A percentile compares a stretch with the other conserved stretches of the same genome.
These are phyloP conservation scores for Limnephilus rhombicus DNA, from an alignment of 2,888 invertebrate species.

Conservation along the genomic window DNA sequence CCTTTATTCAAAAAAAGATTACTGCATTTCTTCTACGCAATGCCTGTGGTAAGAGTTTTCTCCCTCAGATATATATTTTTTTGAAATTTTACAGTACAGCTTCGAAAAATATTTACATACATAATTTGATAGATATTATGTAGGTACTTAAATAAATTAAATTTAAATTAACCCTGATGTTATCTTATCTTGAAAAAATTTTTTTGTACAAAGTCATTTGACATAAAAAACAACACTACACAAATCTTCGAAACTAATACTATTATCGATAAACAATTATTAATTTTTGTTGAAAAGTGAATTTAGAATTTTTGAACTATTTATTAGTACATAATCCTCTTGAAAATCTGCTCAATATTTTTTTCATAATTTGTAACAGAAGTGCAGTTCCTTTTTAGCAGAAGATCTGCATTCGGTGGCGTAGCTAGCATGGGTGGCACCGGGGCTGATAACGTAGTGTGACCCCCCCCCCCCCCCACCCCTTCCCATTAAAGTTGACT, in stretches of 20 bases:
- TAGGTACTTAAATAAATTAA: neutral
- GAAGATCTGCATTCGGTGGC: too few species aligned
- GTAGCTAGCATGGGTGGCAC: too few species aligned
- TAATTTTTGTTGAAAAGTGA: neutral
- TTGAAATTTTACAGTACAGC: neutral
- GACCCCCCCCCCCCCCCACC: too few species aligned
- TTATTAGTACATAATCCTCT: neutral
- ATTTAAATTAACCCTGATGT: neutral
- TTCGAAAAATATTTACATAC: neutral
- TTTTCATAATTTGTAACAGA: neutral
- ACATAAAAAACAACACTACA: too few species aligned
- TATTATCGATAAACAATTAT: neutral
- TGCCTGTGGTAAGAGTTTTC: slow-evolving; percentile 86
- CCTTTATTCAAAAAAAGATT: slow-evolving; percentile 86
- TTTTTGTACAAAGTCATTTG: too few species aligned
- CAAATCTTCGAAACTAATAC: too few species aligned
- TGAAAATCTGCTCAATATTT: neutral
- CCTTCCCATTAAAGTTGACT: too few species aligned
- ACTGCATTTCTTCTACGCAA: slow-evolving; percentile 87
- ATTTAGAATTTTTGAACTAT: neutral
- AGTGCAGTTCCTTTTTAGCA: too few species aligned
- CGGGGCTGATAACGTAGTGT: too few species aligned
- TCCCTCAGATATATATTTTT: neutral
- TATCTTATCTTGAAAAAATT: neutral
- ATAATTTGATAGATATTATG: too few species aligned